Evolutionary conservation across 2,113 vertebrate genomes (phyloP), one percentile per base, ranked within the genome.

Genomic region (Anolis carolinensis): DNA sequence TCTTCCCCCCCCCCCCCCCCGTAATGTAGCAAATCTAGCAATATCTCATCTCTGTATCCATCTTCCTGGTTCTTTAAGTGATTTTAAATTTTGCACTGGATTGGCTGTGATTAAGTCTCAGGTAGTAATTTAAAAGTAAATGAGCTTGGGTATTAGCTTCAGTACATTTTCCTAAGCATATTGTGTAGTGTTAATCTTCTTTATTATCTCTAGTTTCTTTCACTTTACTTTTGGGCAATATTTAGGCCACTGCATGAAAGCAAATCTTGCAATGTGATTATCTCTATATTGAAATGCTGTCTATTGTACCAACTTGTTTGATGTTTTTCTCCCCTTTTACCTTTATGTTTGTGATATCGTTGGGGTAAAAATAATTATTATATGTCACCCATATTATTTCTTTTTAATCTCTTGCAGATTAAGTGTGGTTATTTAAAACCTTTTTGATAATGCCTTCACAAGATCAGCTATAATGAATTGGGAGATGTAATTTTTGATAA

Each of bases 401-500:
- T 93, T 94, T 81, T 93, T 93, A 94, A 94, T 94, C 92, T 93
- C 89, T 48, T 89, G 81, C 92, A 91, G 88, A 93, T 95, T 93
- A 95, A 93, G 74, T 79, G 87, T 91, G 86, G 93, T 92, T 93
- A 90, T 92, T 94, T 93, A 87, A 94, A 93, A 50, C 21, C 4
- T 48, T 92, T 93, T 93, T 93, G 89, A 95, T 95, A 93, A 44
- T 85, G 86, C 92, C 92, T 95, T 94, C 87, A 90, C 70, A 84
- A 88, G 86, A 84, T 91, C 84, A 88, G 89, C 86, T 92, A 82
- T 89, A 94, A 92, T 89, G 88, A 93, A 93, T 93, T 52, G 59
- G 84, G 86, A 70, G 63, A 89, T 93, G 85, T 65, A 90, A 89
- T 93, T 94, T 86, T 92, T 79, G 86, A 92, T 93, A 95, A 93